Conservation (phyloP, 2,888 invertebrate genomes). For the Caenorhabditis wallacei region DNA sequence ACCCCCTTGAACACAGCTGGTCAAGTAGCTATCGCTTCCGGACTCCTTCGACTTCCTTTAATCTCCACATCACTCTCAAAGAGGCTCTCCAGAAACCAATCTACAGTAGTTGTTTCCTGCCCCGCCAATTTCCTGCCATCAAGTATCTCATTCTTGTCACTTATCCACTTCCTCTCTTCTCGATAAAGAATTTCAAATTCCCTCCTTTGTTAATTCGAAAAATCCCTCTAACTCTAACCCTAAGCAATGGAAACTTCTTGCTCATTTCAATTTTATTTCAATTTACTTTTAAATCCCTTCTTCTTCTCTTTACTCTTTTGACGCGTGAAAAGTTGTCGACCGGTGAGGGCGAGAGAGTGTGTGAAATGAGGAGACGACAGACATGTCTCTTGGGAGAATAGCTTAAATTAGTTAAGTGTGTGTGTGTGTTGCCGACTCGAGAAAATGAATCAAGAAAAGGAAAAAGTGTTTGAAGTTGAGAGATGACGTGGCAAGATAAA, state of each 20-base stretch:
- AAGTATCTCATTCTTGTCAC: slow-evolving; percentile 60
- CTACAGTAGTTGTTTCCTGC: slow-evolving; percentile 38
- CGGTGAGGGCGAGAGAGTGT: slow-evolving; percentile 29
- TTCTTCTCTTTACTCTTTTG: slow-evolving; percentile 8
- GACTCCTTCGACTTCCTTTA: too few species aligned
- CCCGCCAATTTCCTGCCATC: slow-evolving; percentile 47
- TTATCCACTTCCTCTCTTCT: slow-evolving; percentile 9
- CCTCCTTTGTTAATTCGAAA: neutral
- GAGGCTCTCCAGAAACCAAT: neutral
- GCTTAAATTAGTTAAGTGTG: slow-evolving; percentile 37
- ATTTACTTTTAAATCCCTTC: slow-evolving; percentile 47
- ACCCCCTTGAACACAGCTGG: too few species aligned
- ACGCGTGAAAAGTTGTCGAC: slow-evolving; percentile 54
- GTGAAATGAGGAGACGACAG: slow-evolving; percentile 28
- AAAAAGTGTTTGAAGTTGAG: slow-evolving; percentile 3
- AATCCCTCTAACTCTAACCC: too few species aligned
- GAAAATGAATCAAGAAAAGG: slow-evolving; percentile 36
- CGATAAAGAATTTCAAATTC: slow-evolving; percentile 22
- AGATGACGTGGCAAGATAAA: slow-evolving; percentile 46
- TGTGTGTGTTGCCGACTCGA: slow-evolving; percentile 44
- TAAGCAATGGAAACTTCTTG: too few species aligned
- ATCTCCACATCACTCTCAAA: neutral
- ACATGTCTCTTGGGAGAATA: slow-evolving; percentile 28
- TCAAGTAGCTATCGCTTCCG: too few species aligned
- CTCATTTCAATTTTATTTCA: slow-evolving; percentile 16